Percentiles rank a stretch among this genome's conserved stretches.
Conservation (phyloP, 2,113 vertebrate genomes). For the Planiliza haematocheilus region DNA sequence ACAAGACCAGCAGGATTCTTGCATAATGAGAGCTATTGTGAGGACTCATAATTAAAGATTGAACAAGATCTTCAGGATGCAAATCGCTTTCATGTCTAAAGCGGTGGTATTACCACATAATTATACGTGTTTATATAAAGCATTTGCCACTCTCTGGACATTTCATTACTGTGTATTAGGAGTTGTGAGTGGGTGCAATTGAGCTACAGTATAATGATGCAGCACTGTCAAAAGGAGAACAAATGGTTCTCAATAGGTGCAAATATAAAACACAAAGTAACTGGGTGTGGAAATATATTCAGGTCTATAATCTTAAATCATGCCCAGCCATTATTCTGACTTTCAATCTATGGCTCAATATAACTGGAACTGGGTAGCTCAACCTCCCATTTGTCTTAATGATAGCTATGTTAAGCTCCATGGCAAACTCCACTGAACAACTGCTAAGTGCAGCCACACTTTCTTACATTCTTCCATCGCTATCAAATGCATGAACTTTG, state of each 20-base stretch:
- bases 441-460: too few species aligned
- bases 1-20: slow-evolving; percentile 46
- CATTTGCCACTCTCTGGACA: background rate
- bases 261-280: slow-evolving; percentile 4
- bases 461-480: too few species aligned
- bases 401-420: too few species aligned
- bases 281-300: background rate
- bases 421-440: too few species aligned
- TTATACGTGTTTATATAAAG: slow-evolving; percentile 9
- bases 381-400: too few species aligned
- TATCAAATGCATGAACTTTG: too few species aligned
- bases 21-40: slow-evolving; percentile 22
- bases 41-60: slow-evolving; percentile 32
- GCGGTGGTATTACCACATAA: slow-evolving; percentile 8
- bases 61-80: slow-evolving; percentile 23
- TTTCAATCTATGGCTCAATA: too few species aligned
- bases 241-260: background rate
- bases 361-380: too few species aligned
- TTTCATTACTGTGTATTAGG: background rate
- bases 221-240: background rate
- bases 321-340: too few species aligned
- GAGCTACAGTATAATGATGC: background rate
- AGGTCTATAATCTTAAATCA: too few species aligned
- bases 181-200: slow-evolving; percentile 3
- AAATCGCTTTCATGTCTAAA: slow-evolving; percentile 4